Percentiles rank a stretch among this genome's conserved stretches.
Conservation (phyloP, 1,140 invertebrate species). For the Drosophila nebulosa region DNA sequence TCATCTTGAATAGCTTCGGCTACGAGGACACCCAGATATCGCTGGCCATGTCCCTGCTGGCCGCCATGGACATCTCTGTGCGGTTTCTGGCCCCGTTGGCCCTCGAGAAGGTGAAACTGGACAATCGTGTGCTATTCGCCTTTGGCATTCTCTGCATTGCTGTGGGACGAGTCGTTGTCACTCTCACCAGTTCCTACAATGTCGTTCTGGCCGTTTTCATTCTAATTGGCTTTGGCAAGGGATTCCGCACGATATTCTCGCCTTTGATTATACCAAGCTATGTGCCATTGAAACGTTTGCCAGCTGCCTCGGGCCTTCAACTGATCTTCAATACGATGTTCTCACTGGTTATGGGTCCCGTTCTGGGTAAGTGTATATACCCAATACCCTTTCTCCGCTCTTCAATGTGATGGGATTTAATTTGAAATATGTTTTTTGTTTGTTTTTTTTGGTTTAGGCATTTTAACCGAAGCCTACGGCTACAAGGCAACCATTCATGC, state of each 20-base stretch:
- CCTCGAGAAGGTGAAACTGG: constrained; percentile 84
- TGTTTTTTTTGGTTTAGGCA: constrained; percentile 29
- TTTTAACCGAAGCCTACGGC: constrained; percentile 50
- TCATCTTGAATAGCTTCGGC: constrained; percentile 85
- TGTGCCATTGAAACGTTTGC: constrained; percentile 84
- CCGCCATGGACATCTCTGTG: constrained; percentile 83
- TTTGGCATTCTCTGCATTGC: constrained; percentile 85
- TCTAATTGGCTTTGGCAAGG: constrained; percentile 85
- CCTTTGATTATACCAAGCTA: constrained; percentile 86
- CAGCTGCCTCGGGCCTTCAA: constrained; percentile 85
- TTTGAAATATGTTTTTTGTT: too few relatives aligned
- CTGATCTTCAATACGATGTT: constrained; percentile 85
- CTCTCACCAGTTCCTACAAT: constrained; percentile 56
- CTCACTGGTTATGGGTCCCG: constrained; percentile 83
- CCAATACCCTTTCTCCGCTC: too few relatives aligned
- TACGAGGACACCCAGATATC: constrained; percentile 83
- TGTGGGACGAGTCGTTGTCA: constrained; percentile 82
- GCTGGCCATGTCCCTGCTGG: constrained; percentile 84
- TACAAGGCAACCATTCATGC: constrained; percentile 64
- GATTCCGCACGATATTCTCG: constrained; percentile 86
- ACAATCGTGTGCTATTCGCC: constrained; percentile 86
- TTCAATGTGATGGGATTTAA: too few relatives aligned
- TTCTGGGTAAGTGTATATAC: constrained; percentile 84
- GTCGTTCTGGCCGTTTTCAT: constrained; percentile 59
- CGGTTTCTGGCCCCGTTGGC: constrained; percentile 85